Conservation (phyloP, 2,113 vertebrate genomes). For the Eubucco bourcierii region DNA sequence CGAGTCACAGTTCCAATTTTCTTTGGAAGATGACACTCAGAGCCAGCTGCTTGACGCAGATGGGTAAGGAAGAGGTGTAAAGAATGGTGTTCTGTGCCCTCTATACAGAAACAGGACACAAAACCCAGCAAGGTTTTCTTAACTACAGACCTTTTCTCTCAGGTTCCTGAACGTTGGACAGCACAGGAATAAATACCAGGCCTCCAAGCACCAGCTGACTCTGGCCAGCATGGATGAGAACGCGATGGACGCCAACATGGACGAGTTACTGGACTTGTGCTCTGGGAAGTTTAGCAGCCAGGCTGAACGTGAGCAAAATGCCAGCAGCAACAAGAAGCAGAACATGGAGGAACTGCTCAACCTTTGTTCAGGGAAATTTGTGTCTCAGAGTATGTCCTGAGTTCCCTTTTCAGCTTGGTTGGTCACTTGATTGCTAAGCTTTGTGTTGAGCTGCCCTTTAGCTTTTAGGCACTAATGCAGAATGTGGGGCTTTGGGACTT, state of each 20-base stretch:
- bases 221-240: conserved; percentile 95
- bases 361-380: conserved; percentile 89
- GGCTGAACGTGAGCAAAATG: background rate
- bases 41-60: conserved; percentile 96
- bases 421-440: background rate
- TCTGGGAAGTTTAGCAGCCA: conserved; percentile 83
- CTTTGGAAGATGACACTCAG: conserved; percentile 92
- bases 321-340: conserved; percentile 64
- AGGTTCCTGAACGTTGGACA: conserved; percentile 83
- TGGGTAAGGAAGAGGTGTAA: conserved; percentile 80
- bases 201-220: conserved; percentile 84
- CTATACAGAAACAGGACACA: background rate
- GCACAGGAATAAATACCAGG: conserved; percentile 75
- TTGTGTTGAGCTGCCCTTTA: background rate
- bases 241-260: conserved; percentile 98
- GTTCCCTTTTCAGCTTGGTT: background rate
- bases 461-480: background rate
- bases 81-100: background rate
- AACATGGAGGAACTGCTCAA: conserved; percentile 87
- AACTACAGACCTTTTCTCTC: background rate
- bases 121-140: background rate
- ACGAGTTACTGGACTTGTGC: conserved; percentile 90
- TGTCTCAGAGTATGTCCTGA: conserved; percentile 74
- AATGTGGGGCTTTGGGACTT: background rate
- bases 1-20: conserved; percentile 89